Base-by-base conservation (phyloP, 2,797 vertebrate genomes). In the Fistularia tabacaria region DNA sequence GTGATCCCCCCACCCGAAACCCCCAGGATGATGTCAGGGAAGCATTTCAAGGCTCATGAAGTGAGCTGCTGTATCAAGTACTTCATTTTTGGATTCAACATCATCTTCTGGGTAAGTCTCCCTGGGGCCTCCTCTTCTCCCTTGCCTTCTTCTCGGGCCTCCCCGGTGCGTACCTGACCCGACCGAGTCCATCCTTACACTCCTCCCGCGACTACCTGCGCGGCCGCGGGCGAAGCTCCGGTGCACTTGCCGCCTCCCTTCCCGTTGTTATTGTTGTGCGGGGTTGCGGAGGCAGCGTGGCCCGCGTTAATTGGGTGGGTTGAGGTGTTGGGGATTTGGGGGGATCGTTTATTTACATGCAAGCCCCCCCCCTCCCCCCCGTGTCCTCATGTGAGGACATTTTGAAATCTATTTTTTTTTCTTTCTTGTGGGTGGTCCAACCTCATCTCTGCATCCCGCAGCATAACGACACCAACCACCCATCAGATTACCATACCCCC, bases 61-160 rank as follows among this genome's bases (percentile, higher is more conserved):
- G 97, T 99, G 89, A 98, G 97, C 89, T 99, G 97, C 91, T 98
- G 96, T 89, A 99, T 98, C 85, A 99, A 98, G 77, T 99, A 99
- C 73, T 99, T 98, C 80, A 98, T 99, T 67, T 99, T 99, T 59
- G 97, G 96, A 60, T 99, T 99, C 90, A 99, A 99, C 87, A 96
- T 99, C 72, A 98, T 99, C 78, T 99, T 99, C 85, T 99, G 97
- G 96, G 97, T 98, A 82, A 96, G 95, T 55, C 9, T 43, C 6
- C 2, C 9, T 51, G 41, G 7, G n/a, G 5, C 7, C 3, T 8
- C 9, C 11, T 53, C 15, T 13, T 48, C 48, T 53, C n/a, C 36
- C 7, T 40, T 13, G 43, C 40, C 9, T 0, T 48, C 37, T 37
- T 13, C 8, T 15, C 10, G 38, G 15, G 50, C 14, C 36, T 10